Evolutionary conservation across 2,113 vertebrate genomes (phyloP), one percentile per base, ranked within the genome.

Genomic region (Labeo catla): DNA sequence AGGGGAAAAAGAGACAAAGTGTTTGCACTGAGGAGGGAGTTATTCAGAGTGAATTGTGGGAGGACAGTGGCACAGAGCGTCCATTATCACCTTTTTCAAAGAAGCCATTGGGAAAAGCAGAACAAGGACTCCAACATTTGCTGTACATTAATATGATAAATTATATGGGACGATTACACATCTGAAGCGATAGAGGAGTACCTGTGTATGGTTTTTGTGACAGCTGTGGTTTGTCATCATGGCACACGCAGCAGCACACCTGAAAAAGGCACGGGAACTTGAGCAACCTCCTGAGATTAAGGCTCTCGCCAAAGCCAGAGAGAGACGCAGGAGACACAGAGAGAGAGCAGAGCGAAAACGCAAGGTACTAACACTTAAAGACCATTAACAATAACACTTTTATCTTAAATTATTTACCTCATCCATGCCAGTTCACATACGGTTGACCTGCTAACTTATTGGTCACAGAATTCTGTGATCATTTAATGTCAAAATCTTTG

Each of bases 261-360:
- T 99, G 93, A 99, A 99, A 95, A 99, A 98, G 95, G 96, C 97
- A 90, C 95, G 97, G 15, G 97, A 99, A 89, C 93, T 97, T 16
- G 98, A 99, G 86, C 92, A 95, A 39, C 90, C 91, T 21, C 83
- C 90, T 8, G 94, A 95, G 72, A 92, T 94, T 74, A 89, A 80
- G 7, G 96, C 97, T 82, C 85, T 95, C 0, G 91, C 92, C 81
- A 96, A 96, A 89, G 97, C 97, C 90, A 95, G 95, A 87, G 97
- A 98, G 89, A 96, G 93, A 78, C 96, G 97, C 89, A 95, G 93
- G 89, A 96, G 96, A 89, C 95, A 96, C 88, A 94, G 96, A 79
- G 96, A 97, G 72, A 94, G 94, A 39, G 94, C 95, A n/a, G 96
- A 97, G 91, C 94, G 96, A 83, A 98, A 96, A 90, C 96, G 96